Conservation (phyloP, 2,113 vertebrate genomes). For the Excalfactoria chinensis region DNA sequence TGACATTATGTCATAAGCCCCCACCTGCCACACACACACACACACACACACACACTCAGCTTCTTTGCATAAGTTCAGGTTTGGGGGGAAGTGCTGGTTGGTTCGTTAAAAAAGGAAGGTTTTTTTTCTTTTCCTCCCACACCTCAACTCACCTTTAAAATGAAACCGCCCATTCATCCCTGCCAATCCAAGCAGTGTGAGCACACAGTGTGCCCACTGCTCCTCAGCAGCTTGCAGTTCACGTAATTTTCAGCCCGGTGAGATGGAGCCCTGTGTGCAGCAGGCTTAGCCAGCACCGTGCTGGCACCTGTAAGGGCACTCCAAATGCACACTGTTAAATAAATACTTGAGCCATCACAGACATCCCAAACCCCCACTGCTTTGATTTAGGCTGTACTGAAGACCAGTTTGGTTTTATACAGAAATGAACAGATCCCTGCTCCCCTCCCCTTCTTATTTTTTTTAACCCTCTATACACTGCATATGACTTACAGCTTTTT, state of each 20-base stretch:
- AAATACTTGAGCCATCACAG: background rate
- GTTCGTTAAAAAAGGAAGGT: background rate
- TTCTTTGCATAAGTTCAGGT: background rate
- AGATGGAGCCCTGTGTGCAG: fast-evolving
- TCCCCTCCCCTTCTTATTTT: background rate
- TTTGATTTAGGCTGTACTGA: background rate
- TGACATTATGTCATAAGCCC: background rate
- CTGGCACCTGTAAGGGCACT: background rate
- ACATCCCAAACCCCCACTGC: background rate
- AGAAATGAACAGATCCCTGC: background rate
- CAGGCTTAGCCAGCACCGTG: background rate
- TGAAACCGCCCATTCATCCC: fast-evolving
- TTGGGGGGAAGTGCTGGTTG: background rate
- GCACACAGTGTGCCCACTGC: background rate
- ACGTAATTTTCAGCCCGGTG: background rate
- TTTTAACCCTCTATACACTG: fast-evolving
- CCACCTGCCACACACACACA: background rate
- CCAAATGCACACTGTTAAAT: background rate
- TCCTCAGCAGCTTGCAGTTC: background rate
- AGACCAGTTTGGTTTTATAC: background rate
- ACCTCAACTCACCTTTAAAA: background rate
- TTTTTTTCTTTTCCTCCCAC: background rate
- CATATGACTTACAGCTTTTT: background rate
- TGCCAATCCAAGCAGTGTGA: fast-evolving
- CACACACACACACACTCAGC: background rate